Evolutionary conservation across 2,888 invertebrate genomes (phyloP).

Genomic region (Lordiphosa fenestrarum): DNA sequence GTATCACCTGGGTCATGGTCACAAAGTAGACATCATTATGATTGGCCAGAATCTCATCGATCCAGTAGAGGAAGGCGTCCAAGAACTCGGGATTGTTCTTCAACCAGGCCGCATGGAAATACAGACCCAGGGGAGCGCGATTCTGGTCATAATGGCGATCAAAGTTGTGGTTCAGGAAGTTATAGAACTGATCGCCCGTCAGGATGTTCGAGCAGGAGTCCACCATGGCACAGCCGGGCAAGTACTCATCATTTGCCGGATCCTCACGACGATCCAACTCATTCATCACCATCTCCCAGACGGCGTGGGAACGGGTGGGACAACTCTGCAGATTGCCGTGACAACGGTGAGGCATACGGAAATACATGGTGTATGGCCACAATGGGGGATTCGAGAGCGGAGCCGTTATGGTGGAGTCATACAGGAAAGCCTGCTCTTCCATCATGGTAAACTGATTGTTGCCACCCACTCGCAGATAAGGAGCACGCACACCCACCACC

Average conservation of each 20-base stretch:
- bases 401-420: constrained; percentile 97
- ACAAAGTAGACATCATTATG: constrained; percentile 96
- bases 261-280: constrained; percentile 95
- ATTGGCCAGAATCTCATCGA: constrained; percentile 91
- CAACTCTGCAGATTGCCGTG: constrained; percentile 95
- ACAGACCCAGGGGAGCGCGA: constrained; percentile 92
- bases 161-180: constrained; percentile 96
- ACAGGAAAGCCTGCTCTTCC: constrained; percentile 96
- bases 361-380: constrained; percentile 99
- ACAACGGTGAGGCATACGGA: constrained; percentile 96
- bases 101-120: constrained; percentile 96
- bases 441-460: constrained; percentile 99
- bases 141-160: constrained; percentile 95
- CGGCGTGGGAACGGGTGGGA: constrained; percentile 94
- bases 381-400: constrained; percentile 94
- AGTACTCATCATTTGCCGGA: constrained; percentile 92
- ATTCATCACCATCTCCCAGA: constrained; percentile 98
- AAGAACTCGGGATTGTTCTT: constrained; percentile 95
- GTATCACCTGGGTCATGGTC: constrained; percentile 97
- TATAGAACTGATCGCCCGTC: constrained; percentile 95
- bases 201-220: constrained; percentile 96
- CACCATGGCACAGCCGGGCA: constrained; percentile 96
- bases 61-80: constrained; percentile 96
- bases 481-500: constrained; percentile 94
- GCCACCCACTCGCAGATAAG: constrained; percentile 94